Evolutionary conservation across 2,888 invertebrate genomes (phyloP).

Genomic region (Malthinus flaveolus): DNA sequence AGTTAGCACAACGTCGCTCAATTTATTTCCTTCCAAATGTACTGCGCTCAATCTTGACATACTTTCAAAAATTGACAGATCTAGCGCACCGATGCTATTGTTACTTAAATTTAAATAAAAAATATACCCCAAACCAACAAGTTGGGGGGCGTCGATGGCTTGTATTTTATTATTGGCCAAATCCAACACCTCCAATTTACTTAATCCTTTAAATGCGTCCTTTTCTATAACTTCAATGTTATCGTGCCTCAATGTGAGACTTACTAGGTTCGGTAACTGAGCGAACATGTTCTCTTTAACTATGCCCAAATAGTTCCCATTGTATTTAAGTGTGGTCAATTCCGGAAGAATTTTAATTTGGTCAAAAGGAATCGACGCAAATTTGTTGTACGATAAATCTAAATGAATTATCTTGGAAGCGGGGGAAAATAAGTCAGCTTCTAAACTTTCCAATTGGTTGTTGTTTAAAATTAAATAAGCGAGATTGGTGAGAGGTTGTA

Average conservation of each 20-base stretch:
- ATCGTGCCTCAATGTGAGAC: neutral
- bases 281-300: neutral
- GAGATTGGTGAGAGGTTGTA: neutral
- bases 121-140: neutral
- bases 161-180: neutral
- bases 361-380: neutral
- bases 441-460: neutral
- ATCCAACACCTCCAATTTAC: neutral
- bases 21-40: constrained; percentile 2
- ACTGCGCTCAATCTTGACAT: neutral
- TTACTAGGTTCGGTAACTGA: neutral
- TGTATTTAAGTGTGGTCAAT: neutral
- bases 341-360: neutral
- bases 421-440: neutral
- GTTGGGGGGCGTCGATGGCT: neutral
- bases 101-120: neutral
- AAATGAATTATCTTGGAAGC: neutral
- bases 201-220: neutral
- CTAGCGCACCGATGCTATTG: neutral
- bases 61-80: neutral
- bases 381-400: neutral
- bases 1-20: neutral
- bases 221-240: neutral
- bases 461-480: neutral
- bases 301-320: neutral